Base-by-base conservation (phyloP, 2,797 vertebrate genomes). In the Xenopus petersii region DNA sequence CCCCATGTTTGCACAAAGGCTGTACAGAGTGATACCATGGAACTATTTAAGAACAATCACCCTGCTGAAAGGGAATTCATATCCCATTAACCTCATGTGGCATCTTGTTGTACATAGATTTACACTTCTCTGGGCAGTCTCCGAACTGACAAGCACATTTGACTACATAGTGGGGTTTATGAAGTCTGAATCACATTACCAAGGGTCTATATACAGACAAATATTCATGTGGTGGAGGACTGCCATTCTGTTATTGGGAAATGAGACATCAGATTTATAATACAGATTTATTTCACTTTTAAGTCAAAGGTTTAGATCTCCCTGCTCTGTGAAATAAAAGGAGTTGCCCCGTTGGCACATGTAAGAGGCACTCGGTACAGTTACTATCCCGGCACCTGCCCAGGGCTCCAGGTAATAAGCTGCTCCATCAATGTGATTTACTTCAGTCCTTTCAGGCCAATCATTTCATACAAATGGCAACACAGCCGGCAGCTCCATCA, bases 361-460 rank as follows among this genome's bases (percentile, higher is more conserved):
- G 54, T 16, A 8, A 36, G 33, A 36, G 33, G 33, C 33, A 36
- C 33, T 36, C 33, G 2, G 58, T 17, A 8, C 58, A 24, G 21
- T 11, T 9, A 55, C n/a, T 36, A 17, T 24, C 10, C 36, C 26
- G 47, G 46, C 46, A 48, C 42, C 58, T 13, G 21, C 17, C 58
- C 36, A 55, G 7, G 58, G 21, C 21, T 21, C 1, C 21, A 21
- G 21, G 21, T 21, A 4, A 36, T 6, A 36, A 6, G 33, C 15
- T 56, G 3, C 54, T n/a, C 54, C 54, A 56, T 56, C 54, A 56
- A 47, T 12, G 21, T 62, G 46, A 71, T 62, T 62, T 71, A 62
- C 42, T 30, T n/a, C 58, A 8, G n/a, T 70, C n/a, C 17, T 70
- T 26, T 51, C 9, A 42, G 21, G 69, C 58, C 62, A 46, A 71